A percentile compares a stretch with the other conserved stretches of the same genome.
These are phyloP conservation scores for Tineola bisselliella DNA, from an alignment of 2,888 invertebrate species.

Conservation along the genomic window DNA sequence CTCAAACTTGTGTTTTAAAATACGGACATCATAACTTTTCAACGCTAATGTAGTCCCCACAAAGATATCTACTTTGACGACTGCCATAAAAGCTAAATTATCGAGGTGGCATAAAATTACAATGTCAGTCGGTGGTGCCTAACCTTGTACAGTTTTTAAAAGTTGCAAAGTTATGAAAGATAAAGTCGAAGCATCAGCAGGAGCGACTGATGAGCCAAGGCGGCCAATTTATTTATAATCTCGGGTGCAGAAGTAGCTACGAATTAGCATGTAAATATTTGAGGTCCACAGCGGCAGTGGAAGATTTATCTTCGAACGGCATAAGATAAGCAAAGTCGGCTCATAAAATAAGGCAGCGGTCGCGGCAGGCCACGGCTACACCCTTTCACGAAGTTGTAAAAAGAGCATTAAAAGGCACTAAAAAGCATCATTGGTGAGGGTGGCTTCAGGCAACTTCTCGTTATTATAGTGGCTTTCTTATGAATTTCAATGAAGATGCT, in stretches of 20 bases:
- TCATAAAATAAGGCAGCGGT: constrained; percentile 51
- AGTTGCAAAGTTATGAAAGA: constrained; percentile 56
- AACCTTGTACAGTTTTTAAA: constrained; percentile 41
- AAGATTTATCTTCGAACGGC: constrained; percentile 61
- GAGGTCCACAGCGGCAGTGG: constrained; percentile 58
- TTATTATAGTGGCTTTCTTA: constrained; percentile 58
- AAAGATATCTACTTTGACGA: constrained; percentile 18
- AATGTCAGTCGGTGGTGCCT: constrained; percentile 40
- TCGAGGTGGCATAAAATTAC: constrained; percentile 51
- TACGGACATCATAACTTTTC: background rate
- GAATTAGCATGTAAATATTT: constrained; percentile 69
- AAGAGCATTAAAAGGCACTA: constrained; percentile 66
- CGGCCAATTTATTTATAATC: constrained; percentile 64
- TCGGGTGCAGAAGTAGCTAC: constrained; percentile 61
- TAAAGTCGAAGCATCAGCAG: constrained; percentile 42
- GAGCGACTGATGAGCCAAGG: constrained; percentile 34
- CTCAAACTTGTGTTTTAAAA: background rate
- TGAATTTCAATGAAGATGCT: constrained; percentile 64
- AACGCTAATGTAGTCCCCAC: constrained; percentile 13
- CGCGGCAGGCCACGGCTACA: constrained; percentile 35
- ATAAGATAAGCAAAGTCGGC: constrained; percentile 55
- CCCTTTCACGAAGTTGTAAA: constrained; percentile 66
- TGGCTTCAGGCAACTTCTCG: constrained; percentile 38
- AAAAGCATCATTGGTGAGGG: constrained; percentile 52
- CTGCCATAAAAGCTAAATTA: constrained; percentile 45